Conservation (phyloP, 2,888 invertebrate genomes). For the Brachypalpus laphriformis region DNA sequence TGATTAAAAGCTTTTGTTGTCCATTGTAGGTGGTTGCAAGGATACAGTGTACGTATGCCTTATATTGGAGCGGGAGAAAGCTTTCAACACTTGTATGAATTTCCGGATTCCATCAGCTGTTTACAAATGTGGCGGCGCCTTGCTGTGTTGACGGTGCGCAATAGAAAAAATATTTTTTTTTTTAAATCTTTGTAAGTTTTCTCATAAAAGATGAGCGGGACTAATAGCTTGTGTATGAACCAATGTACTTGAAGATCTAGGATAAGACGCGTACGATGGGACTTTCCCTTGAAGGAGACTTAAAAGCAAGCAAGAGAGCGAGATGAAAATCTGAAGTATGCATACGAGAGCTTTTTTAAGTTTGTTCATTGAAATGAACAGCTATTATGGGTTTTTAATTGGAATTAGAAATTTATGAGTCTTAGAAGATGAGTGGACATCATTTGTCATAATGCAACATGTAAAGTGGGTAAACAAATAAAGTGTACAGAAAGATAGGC, state of each 20-base stretch:
- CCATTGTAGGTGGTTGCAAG: conserved; percentile 9
- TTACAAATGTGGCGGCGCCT: conserved; percentile 37
- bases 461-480: background rate
- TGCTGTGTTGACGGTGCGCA: background rate
- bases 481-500: too few species aligned
- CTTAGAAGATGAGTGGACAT: conserved; percentile 6
- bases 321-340: conserved; percentile 31
- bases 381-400: conserved; percentile 34
- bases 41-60: conserved; percentile 18
- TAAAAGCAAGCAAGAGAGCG: conserved; percentile 12
- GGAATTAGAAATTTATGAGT: conserved; percentile 28
- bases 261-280: conserved; percentile 35
- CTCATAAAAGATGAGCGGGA: conserved; percentile 1
- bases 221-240: conserved; percentile 31
- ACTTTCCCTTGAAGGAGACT: conserved; percentile 19
- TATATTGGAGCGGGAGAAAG: conserved; percentile 20
- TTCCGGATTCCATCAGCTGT: conserved; percentile 68
- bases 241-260: conserved; percentile 48
- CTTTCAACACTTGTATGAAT: conserved; percentile 68
- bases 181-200: conserved; percentile 6
- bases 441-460: conserved; percentile 18
- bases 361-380: conserved; percentile 27
- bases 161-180: background rate
- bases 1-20: conserved; percentile 63
- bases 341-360: conserved; percentile 20